These are phyloP conservation scores for Bovichtus variegatus DNA, from an alignment of 2,797 vertebrate genomes.

Conservation along the genomic window DNA sequence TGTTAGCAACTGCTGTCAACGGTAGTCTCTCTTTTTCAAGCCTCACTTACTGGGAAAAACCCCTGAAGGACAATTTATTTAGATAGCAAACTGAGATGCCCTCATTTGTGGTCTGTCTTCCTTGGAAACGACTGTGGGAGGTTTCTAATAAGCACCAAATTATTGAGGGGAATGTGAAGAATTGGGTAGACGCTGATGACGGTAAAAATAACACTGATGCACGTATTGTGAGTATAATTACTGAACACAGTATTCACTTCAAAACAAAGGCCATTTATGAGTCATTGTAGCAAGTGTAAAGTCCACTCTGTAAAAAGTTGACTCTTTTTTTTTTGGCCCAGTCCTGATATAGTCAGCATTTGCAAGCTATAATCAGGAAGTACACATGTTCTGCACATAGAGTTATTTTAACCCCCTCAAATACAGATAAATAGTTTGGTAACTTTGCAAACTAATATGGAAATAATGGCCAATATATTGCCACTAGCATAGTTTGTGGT, in stretches of 20 bases:
- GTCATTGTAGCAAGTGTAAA: slow-evolving; percentile 31
- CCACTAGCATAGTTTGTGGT: background rate
- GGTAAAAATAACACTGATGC: slow-evolving; percentile 11
- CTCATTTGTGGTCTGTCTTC: slow-evolving; percentile 42
- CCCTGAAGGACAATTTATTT: slow-evolving; percentile 32
- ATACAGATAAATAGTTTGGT: background rate
- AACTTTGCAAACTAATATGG: background rate
- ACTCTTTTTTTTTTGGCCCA: background rate
- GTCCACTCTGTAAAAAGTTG: slow-evolving; percentile 31
- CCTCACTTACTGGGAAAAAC: slow-evolving; percentile 43
- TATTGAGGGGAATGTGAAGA: slow-evolving; percentile 25
- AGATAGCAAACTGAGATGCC: slow-evolving; percentile 8
- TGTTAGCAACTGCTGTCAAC: background rate
- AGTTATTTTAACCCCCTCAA: background rate
- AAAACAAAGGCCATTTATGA: slow-evolving; percentile 43
- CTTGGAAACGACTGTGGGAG: slow-evolving; percentile 59
- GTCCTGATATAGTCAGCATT: background rate
- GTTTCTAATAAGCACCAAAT: slow-evolving; percentile 48
- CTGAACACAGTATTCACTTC: slow-evolving; percentile 2
- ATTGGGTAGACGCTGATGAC: slow-evolving; percentile 9
- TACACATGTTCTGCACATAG: background rate
- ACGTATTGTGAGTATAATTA: background rate
- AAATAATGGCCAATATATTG: background rate
- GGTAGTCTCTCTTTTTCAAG: slow-evolving; percentile 5
- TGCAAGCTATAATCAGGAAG: background rate